A percentile compares a stretch with the other conserved stretches of the same genome.
Conservation (phyloP, 2,888 invertebrate genomes). For the Drosophila anomalata region DNA sequence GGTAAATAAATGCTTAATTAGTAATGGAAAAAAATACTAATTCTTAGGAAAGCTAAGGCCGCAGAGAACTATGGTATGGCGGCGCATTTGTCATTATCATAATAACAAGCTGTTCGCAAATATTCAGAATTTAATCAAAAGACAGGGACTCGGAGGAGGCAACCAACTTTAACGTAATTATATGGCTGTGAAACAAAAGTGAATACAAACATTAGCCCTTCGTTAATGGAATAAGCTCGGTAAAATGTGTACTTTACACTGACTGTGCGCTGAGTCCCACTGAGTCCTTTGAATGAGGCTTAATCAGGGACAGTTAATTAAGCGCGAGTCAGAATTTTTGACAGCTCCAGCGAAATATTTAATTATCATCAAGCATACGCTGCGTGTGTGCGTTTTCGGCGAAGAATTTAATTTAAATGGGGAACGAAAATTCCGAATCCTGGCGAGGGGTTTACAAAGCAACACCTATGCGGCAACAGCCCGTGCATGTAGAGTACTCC, state of each 20-base stretch:
- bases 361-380: slow-evolving; percentile 34
- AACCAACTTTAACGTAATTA: slow-evolving; percentile 18
- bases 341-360: slow-evolving; percentile 39
- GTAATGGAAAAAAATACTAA: not conserved
- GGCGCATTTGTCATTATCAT: slow-evolving; percentile 37
- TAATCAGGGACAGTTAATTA: slow-evolving; percentile 48
- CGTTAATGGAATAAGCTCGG: slow-evolving; percentile 17
- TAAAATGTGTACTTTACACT: slow-evolving; percentile 14
- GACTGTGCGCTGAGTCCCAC: slow-evolving; percentile 18
- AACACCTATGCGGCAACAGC: slow-evolving; percentile 17
- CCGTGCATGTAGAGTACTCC: not conserved
- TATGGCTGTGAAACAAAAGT: slow-evolving; percentile 15
- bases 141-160: slow-evolving; percentile 17
- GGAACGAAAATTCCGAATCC: slow-evolving; percentile 8
- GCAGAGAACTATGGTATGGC: too few species aligned
- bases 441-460: slow-evolving; percentile 15
- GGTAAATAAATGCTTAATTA: not conserved
- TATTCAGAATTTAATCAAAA: slow-evolving; percentile 25
- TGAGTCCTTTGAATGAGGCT: slow-evolving; percentile 30
- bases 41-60: not conserved
- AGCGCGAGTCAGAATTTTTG: slow-evolving; percentile 35
- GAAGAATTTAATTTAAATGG: slow-evolving; percentile 35
- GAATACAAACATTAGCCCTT: slow-evolving; percentile 24
- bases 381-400: not conserved
- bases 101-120: slow-evolving; percentile 28